These are phyloP conservation scores for Cichlasoma orientale DNA, from an alignment of 2,797 vertebrate species.

Conservation along the genomic window DNA sequence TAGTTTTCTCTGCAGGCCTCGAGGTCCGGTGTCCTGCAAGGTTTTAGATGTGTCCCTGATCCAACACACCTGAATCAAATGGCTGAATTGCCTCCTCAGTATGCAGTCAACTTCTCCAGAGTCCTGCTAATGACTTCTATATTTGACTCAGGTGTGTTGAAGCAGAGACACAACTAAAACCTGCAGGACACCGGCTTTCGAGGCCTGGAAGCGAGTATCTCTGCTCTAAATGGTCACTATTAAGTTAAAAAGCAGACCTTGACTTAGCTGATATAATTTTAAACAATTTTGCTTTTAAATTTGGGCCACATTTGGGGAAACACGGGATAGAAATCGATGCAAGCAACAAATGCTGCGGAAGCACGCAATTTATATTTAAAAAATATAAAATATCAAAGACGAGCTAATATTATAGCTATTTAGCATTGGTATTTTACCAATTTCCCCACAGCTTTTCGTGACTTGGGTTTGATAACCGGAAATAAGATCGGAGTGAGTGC, in stretches of 20 bases:
- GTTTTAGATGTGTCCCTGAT: no score
- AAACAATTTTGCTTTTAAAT: not conserved
- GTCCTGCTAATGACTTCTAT: no score
- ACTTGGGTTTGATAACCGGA: not conserved
- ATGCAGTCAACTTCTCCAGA: no score
- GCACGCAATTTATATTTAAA: not conserved
- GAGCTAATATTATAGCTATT: not conserved
- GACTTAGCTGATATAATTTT: not conserved
- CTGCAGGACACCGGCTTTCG: no score
- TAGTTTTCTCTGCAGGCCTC: not conserved
- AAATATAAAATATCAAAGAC: not conserved
- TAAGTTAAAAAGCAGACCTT: not conserved
- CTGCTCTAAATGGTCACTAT: not conserved
- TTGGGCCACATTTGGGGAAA: not conserved
- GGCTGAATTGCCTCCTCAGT: no score
- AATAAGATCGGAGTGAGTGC: conserved; percentile 48
- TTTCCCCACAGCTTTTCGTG: not conserved
- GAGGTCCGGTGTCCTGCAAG: no score
- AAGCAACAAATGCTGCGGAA: not conserved
- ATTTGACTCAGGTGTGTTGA: no score
- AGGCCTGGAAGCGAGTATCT: no score
- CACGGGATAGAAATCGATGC: no score
- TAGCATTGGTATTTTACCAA: not conserved
- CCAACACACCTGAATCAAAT: no score
- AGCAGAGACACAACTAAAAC: no score